phyloP scores from a whole-genome alignment of 2,113 vertebrate genomes.

The Periophthalmus modestus region DNA sequence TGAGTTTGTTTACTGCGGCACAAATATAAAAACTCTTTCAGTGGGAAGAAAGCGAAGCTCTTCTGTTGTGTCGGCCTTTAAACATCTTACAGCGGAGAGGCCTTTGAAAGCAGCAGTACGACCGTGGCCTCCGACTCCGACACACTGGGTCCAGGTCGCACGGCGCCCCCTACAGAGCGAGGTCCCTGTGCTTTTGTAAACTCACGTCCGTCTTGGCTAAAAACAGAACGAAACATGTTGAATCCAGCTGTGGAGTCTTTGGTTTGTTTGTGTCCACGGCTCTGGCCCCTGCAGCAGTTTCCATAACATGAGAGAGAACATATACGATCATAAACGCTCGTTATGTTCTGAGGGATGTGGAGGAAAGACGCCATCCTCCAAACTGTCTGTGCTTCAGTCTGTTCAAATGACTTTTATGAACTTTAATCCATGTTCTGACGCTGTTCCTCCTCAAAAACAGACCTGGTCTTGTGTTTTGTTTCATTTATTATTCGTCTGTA shows the following conservation, averaged over 20 bases:
- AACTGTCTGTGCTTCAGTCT: too few relatives aligned
- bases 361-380: background rate
- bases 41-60: constrained; percentile 29
- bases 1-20: background rate
- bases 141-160: constrained; percentile 18
- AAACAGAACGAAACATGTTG: constrained; percentile 32
- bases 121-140: background rate
- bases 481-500: too few relatives aligned
- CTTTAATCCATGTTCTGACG: too few relatives aligned
- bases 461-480: too few relatives aligned
- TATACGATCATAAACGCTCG: background rate
- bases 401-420: too few relatives aligned
- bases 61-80: constrained; percentile 38
- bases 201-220: constrained; percentile 28
- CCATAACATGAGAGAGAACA: constrained; percentile 42
- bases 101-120: constrained; percentile 48
- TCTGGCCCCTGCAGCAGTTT: constrained; percentile 37
- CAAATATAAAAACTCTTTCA: constrained; percentile 17
- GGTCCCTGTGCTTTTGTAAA: constrained; percentile 18
- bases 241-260: constrained; percentile 48
- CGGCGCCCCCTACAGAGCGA: constrained; percentile 26
- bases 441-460: too few relatives aligned
- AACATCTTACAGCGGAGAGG: constrained; percentile 39
- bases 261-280: constrained; percentile 49
- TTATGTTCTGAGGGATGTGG: background rate